phyloP scores from a whole-genome alignment of 2,888 invertebrate genomes.

The Acleris sparsana region DNA sequence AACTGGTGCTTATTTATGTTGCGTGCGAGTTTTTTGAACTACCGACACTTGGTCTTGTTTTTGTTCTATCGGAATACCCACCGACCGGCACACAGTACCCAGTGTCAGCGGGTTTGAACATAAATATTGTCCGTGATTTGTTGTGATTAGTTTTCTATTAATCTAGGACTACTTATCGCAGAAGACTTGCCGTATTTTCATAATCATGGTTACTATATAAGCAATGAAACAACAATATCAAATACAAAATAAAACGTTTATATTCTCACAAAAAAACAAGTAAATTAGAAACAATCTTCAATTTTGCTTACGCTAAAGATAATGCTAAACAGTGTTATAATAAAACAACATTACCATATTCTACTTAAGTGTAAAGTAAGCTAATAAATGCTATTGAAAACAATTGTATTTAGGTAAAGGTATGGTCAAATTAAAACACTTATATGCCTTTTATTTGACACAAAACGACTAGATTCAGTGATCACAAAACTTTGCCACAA shows the following conservation, averaged over 20 bases:
- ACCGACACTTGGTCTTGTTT: too few relatives aligned
- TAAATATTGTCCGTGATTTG: too few relatives aligned
- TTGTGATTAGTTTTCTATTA: too few relatives aligned
- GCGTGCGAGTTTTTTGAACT: too few relatives aligned
- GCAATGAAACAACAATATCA: constrained; percentile 54
- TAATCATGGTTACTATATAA: neutral
- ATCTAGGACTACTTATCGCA: too few relatives aligned
- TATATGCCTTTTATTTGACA: constrained; percentile 28
- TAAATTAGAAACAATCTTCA: constrained; percentile 45
- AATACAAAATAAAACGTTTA: constrained; percentile 72
- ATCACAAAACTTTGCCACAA: constrained; percentile 37
- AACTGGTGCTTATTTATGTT: too few relatives aligned
- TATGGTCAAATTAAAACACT: constrained; percentile 18
- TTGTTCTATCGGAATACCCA: too few relatives aligned
- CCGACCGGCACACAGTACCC: too few relatives aligned
- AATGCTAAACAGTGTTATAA: constrained; percentile 44
- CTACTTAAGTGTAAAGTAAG: constrained; percentile 34
- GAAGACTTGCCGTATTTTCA: too few relatives aligned
- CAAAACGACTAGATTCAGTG: constrained; percentile 41
- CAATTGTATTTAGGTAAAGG: constrained; percentile 17
- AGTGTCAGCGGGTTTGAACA: too few relatives aligned
- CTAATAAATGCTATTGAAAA: constrained; percentile 30
- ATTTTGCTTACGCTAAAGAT: constrained; percentile 45
- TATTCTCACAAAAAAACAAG: constrained; percentile 58
- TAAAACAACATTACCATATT: constrained; percentile 41